These are phyloP conservation scores for Timema cristinae DNA, from an alignment of 2,888 invertebrate genomes.

Conservation along the genomic window DNA sequence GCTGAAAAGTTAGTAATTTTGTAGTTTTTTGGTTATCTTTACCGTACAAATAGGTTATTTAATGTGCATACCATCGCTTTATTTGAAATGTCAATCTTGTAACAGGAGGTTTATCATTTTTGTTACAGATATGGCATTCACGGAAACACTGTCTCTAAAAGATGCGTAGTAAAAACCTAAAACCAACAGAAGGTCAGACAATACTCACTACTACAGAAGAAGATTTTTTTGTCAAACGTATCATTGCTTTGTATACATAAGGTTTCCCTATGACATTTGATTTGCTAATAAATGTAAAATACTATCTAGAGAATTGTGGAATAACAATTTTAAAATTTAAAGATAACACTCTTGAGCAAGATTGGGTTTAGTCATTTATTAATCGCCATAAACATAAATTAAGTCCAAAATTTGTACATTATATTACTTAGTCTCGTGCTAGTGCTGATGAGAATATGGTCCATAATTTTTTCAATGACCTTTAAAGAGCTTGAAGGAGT, in stretches of 20 bases:
- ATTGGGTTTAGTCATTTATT: not conserved
- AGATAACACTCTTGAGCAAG: not conserved
- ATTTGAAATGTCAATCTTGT: too few relatives aligned
- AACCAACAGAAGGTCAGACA: not conserved
- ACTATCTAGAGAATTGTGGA: not conserved
- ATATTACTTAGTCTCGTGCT: not conserved
- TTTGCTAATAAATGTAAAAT: not conserved
- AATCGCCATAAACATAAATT: not conserved
- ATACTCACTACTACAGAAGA: not conserved
- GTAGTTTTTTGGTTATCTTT: too few relatives aligned
- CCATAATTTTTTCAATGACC: not conserved
- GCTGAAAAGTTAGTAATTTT: too few relatives aligned
- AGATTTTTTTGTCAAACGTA: not conserved
- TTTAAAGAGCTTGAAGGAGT: not conserved
- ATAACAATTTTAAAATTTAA: not conserved
- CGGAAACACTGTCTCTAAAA: not conserved
- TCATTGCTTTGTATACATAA: not conserved
- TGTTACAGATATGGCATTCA: conserved; percentile 9
- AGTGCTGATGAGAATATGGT: not conserved
- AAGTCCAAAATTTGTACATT: not conserved
- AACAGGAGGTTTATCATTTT: not conserved
- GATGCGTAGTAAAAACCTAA: not conserved
- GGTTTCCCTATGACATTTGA: not conserved
- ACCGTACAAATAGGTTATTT: too few relatives aligned
- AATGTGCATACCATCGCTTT: too few relatives aligned